Conservation (phyloP, 1,140 invertebrate species). For the Lasaia peninsularis region DNA sequence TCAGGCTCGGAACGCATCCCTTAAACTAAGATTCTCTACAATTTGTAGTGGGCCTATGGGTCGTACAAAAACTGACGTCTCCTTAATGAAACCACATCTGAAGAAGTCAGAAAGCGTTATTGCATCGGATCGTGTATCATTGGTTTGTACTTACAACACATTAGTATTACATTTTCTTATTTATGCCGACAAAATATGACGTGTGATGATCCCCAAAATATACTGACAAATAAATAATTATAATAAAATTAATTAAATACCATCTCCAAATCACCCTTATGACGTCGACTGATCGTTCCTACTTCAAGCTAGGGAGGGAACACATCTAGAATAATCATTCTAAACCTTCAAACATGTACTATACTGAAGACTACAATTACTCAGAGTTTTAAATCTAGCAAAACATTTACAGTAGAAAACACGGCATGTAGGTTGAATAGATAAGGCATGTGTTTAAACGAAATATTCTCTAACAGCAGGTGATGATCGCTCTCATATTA, state of each 20-base stretch:
- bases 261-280: constrained; percentile 38
- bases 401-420: constrained; percentile 41
- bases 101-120: constrained; percentile 65
- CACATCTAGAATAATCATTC: constrained; percentile 38
- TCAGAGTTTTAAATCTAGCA: constrained; percentile 42
- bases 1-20: no score
- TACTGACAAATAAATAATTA: constrained; percentile 54
- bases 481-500: not conserved
- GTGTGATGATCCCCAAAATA: constrained; percentile 44
- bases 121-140: constrained; percentile 55
- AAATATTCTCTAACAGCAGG: not conserved
- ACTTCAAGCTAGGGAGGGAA: constrained; percentile 47
- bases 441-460: constrained; percentile 45
- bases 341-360: constrained; percentile 28
- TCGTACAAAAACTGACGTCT: not conserved
- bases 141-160: constrained; percentile 72
- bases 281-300: constrained; percentile 55
- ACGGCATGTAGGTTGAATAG: constrained; percentile 45
- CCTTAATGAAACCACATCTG: constrained; percentile 58
- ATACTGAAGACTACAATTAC: constrained; percentile 7
- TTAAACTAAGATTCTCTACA: no score
- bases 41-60: no score
- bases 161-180: constrained; percentile 52
- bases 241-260: constrained; percentile 11
- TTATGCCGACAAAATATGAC: constrained; percentile 42